Base-by-base conservation (phyloP, 2,113 vertebrate species). In the Onychostoma macrolepis region DNA sequence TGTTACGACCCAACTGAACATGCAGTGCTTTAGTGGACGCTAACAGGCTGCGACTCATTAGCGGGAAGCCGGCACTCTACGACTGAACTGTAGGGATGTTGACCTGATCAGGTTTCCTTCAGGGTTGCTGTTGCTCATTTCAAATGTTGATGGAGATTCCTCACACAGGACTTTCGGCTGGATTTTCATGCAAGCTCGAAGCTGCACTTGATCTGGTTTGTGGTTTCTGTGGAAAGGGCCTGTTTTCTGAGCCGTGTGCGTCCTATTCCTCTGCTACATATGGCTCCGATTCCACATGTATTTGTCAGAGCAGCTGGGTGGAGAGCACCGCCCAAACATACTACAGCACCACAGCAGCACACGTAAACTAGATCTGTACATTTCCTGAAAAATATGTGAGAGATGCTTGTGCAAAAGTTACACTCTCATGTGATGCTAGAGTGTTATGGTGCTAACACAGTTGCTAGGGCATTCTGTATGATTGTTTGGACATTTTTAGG, bases 1-100 rank as follows among this genome's bases (percentile, higher is more conserved):
- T 92, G 89, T 85, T 88, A 58, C 11, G 19, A 36, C 50, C 92
- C 90, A 91, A 91, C 89, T 87, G 89, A 92, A 93, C 41, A 13
- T 9, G 41, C n/a, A 45, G 72, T 4, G 6, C 28, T 76, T 76
- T 6, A 76, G 26, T 8, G 4, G 24, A 79, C 5, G 9, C 48
- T 24, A 61, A 56, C 28, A 56, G 77, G 50, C 77, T 56, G 77
- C 30, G 30, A 17, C 56, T 80, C 78, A 36, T 56, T 56, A 80
- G 56, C 12, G 56, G 30, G 21, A 38, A 28, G 38, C 11, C 8
- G 1, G 53, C 50, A 11, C 19, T 30, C 17, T 36, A 26, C 12
- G 1, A 50, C 24, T n/a, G 17, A 80, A 17, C 78, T 43, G 56
- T 36, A 41, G 26, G 2, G 30, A 63, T n/a, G 24, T 63, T 63